phyloP scores from a whole-genome alignment of 2,888 invertebrate species.

The Ophion slaviceki region DNA sequence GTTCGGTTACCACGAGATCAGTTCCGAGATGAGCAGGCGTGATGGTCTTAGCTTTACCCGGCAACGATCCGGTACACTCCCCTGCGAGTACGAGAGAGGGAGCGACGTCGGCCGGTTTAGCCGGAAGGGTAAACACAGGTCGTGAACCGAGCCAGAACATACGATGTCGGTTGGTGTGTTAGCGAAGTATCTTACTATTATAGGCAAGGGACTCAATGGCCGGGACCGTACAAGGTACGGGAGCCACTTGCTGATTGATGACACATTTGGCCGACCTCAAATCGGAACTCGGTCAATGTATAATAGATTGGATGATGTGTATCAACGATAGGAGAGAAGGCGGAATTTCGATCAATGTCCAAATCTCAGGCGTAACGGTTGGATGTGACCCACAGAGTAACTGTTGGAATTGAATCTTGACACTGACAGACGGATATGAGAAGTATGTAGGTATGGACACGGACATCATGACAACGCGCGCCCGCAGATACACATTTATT shows the following conservation, averaged over 20 bases:
- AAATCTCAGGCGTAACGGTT: constrained; percentile 5
- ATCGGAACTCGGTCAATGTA: constrained; percentile 25
- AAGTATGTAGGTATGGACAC: not conserved
- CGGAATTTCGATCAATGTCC: not conserved
- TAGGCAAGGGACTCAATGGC: constrained; percentile 5
- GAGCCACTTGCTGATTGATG: constrained; percentile 2
- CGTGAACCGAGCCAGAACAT: constrained; percentile 43
- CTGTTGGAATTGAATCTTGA: constrained; percentile 27
- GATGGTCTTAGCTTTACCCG: constrained; percentile 45
- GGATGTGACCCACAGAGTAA: not conserved
- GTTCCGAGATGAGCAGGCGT: constrained; percentile 28
- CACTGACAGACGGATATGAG: constrained; percentile 12
- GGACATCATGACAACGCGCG: too few species aligned
- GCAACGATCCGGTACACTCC: constrained; percentile 42
- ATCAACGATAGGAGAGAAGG: constrained; percentile 15
- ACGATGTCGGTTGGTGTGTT: constrained; percentile 10
- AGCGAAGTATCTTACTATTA: constrained; percentile 15
- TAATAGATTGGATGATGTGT: constrained; percentile 23
- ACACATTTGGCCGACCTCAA: constrained; percentile 21
- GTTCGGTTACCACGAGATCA: constrained; percentile 45
- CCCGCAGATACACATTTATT: not conserved
- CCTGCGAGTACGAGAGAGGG: constrained; percentile 13
- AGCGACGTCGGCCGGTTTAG: constrained; percentile 39
- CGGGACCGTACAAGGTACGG: not conserved
- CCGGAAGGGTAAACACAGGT: constrained; percentile 53